phyloP scores from a whole-genome alignment of 2,113 vertebrate species.

The Dolichallabes microphthalmus region DNA sequence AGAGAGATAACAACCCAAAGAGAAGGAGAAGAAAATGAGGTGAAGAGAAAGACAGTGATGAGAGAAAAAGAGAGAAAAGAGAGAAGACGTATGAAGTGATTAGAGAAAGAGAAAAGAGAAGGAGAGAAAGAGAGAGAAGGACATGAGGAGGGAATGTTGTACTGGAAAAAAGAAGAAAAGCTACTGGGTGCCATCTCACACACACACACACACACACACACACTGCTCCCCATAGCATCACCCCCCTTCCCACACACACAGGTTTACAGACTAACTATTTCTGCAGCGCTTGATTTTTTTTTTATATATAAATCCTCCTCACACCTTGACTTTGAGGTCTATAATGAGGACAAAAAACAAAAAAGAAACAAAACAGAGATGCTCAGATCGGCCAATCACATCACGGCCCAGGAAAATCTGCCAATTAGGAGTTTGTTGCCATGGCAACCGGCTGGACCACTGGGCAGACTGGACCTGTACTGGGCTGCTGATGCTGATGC shows the following conservation, averaged over 20 bases:
- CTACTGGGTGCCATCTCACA: slow-evolving; percentile 36
- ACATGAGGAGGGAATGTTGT: background rate
- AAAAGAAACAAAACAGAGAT: background rate
- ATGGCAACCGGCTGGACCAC: slow-evolving; percentile 34
- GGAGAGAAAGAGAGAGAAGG: background rate
- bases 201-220: slow-evolving; percentile 36
- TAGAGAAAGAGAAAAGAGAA: background rate
- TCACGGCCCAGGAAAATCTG: background rate
- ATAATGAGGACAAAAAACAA: slow-evolving; percentile 14
- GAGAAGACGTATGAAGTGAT: background rate
- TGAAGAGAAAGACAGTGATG: background rate
- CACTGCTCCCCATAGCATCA: too few species aligned
- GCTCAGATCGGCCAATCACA: slow-evolving; percentile 14
- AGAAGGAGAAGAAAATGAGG: background rate
- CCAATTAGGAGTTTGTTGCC: slow-evolving; percentile 47
- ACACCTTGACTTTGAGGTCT: background rate
- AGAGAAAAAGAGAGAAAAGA: background rate
- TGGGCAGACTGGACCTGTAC: slow-evolving; percentile 18
- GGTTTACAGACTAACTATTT: slow-evolving; percentile 7
- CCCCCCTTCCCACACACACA: too few species aligned
- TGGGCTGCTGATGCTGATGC: slow-evolving; percentile 30
- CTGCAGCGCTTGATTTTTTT: background rate
- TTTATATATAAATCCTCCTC: background rate
- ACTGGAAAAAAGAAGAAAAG: slow-evolving; percentile 19
- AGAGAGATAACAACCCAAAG: background rate